phyloP scores from a whole-genome alignment of 2,113 vertebrate genomes.

The Leucopsar rothschildi region DNA sequence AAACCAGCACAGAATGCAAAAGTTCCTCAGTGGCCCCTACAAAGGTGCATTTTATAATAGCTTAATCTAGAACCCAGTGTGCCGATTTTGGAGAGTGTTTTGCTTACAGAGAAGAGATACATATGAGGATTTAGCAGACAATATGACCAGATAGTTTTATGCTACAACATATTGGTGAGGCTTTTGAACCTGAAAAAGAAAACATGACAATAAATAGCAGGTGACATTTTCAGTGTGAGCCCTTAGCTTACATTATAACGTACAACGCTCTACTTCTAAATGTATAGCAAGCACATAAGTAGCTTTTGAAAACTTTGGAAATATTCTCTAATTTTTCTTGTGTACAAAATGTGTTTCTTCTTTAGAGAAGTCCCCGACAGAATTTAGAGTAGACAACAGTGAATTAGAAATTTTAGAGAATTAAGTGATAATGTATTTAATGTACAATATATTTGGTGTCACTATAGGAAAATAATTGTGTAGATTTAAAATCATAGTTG shows the following conservation, averaged over 20 bases:
- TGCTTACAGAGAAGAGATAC: neutral
- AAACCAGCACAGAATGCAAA: neutral
- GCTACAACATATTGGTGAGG: neutral
- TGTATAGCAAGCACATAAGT: neutral
- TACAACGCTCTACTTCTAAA: neutral
- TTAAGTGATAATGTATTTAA: neutral
- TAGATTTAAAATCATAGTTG: neutral
- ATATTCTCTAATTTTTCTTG: neutral
- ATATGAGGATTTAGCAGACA: neutral
- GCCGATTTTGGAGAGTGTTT: neutral
- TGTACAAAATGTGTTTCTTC: neutral
- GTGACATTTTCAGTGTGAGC: neutral
- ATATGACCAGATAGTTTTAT: neutral
- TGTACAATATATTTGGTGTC: neutral
- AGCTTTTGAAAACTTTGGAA: neutral
- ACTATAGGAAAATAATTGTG: neutral
- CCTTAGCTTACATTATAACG: neutral
- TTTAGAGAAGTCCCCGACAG: neutral
- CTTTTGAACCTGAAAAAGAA: neutral
- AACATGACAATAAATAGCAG: neutral
- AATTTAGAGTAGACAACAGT: neutral
- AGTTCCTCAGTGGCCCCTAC: neutral
- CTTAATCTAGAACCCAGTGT: neutral
- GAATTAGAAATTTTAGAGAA: neutral
- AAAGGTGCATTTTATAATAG: neutral